These are phyloP conservation scores for Lochmaea capreae DNA, from an alignment of 2,888 invertebrate species.

Conservation along the genomic window DNA sequence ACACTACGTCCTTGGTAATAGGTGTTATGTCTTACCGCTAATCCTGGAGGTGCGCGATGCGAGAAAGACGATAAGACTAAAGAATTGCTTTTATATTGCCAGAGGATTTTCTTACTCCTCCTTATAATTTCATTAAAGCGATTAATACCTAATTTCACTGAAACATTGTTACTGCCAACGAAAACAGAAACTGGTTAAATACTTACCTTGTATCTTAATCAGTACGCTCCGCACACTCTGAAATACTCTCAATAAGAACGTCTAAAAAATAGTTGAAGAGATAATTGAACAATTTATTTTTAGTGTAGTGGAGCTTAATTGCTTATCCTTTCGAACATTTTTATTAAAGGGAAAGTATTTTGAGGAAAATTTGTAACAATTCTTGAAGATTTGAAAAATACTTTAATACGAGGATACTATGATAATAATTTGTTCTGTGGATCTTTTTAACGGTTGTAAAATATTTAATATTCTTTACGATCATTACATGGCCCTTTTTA, in stretches of 20 bases:
- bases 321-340: not conserved
- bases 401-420: too few relatives aligned
- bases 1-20: conserved; percentile 35
- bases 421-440: too few relatives aligned
- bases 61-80: conserved; percentile 43
- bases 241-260: conserved; percentile 6
- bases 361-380: not conserved
- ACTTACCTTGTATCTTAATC: conserved; percentile 45
- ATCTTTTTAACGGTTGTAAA: too few relatives aligned
- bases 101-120: conserved; percentile 42
- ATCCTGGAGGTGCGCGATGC: conserved; percentile 45
- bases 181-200: conserved; percentile 48
- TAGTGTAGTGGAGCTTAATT: not conserved
- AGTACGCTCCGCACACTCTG: conserved; percentile 24
- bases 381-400: too few relatives aligned
- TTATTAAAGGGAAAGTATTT: not conserved
- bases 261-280: conserved; percentile 20
- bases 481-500: too few relatives aligned
- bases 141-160: conserved; percentile 54
- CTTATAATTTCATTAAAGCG: conserved; percentile 55
- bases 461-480: too few relatives aligned
- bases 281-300: conserved; percentile 23
- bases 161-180: conserved; percentile 43
- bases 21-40: conserved; percentile 43
- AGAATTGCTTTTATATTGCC: conserved; percentile 49